Percentiles rank a stretch among this genome's conserved stretches.
phyloP scores from a whole-genome alignment of 2,888 invertebrate species.

The Rhagophthalmus giganteus region DNA sequence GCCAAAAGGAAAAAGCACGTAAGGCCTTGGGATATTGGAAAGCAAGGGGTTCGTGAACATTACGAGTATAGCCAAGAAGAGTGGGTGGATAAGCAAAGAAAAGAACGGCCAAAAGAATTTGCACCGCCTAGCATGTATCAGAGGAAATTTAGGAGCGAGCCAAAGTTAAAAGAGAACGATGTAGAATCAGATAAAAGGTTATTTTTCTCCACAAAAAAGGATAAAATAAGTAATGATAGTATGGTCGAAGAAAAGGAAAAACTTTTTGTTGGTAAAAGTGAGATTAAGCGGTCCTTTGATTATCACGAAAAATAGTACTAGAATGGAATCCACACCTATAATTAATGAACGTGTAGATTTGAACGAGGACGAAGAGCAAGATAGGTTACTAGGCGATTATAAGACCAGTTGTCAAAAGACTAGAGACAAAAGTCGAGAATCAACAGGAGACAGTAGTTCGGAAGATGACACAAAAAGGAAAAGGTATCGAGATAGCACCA shows the following conservation, averaged over 20 bases:
- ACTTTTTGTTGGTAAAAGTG: conserved; percentile 15
- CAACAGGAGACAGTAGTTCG: background rate
- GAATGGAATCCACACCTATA: conserved; percentile 35
- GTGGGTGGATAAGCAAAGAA: conserved; percentile 75
- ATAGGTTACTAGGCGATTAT: conserved; percentile 34
- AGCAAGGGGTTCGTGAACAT: conserved; percentile 62
- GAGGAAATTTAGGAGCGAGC: conserved; percentile 33
- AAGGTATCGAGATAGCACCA: conserved; percentile 64
- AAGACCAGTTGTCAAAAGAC: conserved; percentile 1
- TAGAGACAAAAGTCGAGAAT: too few relatives aligned
- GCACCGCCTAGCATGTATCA: conserved; percentile 63
- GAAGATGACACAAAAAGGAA: conserved; percentile 30
- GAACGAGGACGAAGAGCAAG: conserved; percentile 35
- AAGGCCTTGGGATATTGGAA: conserved; percentile 75
- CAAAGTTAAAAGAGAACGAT: conserved; percentile 5
- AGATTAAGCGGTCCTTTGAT: conserved; percentile 6
- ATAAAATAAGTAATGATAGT: conserved; percentile 14
- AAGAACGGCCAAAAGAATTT: conserved; percentile 74
- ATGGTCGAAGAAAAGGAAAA: conserved; percentile 3
- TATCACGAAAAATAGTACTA: background rate
- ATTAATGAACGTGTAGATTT: conserved; percentile 39
- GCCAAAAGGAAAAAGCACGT: conserved; percentile 61
- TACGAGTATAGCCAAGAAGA: conserved; percentile 73
- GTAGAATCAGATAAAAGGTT: conserved; percentile 39
- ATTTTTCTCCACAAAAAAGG: conserved; percentile 47